Base-by-base conservation (phyloP, 2,113 vertebrate genomes). In the Phyllostomus discolor region DNA sequence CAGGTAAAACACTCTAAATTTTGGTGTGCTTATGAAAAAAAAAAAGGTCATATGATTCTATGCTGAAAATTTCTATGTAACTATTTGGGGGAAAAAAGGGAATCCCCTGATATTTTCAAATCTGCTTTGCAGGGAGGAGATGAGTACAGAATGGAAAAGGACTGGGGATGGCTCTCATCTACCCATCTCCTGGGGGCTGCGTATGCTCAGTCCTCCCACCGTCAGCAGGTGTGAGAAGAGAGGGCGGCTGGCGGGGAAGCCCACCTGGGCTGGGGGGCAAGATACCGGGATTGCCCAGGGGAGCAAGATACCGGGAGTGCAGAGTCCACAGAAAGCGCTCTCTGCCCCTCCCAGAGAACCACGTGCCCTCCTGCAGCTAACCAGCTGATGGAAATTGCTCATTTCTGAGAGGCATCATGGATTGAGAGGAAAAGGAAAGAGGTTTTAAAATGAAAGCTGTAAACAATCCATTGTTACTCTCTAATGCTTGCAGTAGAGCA, bases 1-100 rank as follows among this genome's bases (percentile, higher is more conserved):
- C 80, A 79, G 48, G 50, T 33, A 26, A 93, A 93, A 78, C n/a
- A 33, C 70, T 69, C n/a, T 38, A 76, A 33, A 20, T 76, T 88
- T 81, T 33, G 70, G 15, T 31, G 38, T 91, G 67, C 50, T 54
- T 82, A 24, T 62, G 14, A 15, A 14, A 26, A 70, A 50, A 50
- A 26, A 48, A 22, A 50, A 11, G 26, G 24, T 91, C 31, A 19
- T 2, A 0, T 22, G 24, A 79, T 48, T 81, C 26, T 85, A 15
- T 38, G 70, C 41, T 87, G 26, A 50, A 46, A 20, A 43, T 1
- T 79, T 33, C 12, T 80, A 8, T 59, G 28, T 69, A 73, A 64
- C 54, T 10, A 15, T 52, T 28, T 24, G 17, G 31, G 24, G 14
- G 4, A 4, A 4, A 2, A 52, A 38, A 48, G 35, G 82, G 35